Evolutionary conservation across 2,888 invertebrate species (phyloP).

Genomic region (Podotricha telesiphe): DNA sequence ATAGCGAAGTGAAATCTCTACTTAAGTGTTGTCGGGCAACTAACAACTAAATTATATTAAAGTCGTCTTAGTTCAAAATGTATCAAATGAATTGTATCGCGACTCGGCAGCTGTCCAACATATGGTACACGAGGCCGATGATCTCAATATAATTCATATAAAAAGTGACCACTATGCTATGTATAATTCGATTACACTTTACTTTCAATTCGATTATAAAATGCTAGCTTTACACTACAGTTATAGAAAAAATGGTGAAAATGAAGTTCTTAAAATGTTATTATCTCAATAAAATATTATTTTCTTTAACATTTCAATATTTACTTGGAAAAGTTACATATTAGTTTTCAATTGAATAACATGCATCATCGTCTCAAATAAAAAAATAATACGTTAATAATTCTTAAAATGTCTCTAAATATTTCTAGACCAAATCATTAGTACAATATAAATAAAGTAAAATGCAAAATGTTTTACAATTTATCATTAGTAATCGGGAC

Average conservation of each 20-base stretch:
- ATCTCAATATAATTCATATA: slow-evolving; percentile 19
- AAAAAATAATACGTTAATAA: not conserved
- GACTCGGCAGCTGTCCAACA: slow-evolving; percentile 3
- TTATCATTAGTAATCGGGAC: not conserved
- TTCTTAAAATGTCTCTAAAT: not conserved
- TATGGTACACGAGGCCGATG: slow-evolving; percentile 13
- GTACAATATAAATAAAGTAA: not conserved
- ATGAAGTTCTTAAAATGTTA: not conserved
- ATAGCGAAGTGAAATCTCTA: slow-evolving; percentile 14
- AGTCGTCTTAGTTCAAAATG: slow-evolving; percentile 11
- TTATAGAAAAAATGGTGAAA: slow-evolving; percentile 3
- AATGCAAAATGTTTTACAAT: not conserved
- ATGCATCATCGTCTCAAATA: not conserved
- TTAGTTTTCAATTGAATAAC: slow-evolving; percentile 5
- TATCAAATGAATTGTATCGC: slow-evolving; percentile 8
- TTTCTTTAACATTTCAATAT: not conserved
- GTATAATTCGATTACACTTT: not conserved
- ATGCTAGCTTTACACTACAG: slow-evolving; percentile 23
- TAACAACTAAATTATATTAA: slow-evolving; percentile 20
- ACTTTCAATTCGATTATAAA: not conserved
- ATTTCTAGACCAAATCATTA: not conserved
- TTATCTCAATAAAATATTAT: not conserved
- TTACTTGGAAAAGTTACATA: not conserved
- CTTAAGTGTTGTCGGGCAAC: slow-evolving; percentile 2
- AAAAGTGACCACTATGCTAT: slow-evolving; percentile 25